phyloP scores from a whole-genome alignment of 2,888 invertebrate genomes.

The Phytoseiulus persimilis region DNA sequence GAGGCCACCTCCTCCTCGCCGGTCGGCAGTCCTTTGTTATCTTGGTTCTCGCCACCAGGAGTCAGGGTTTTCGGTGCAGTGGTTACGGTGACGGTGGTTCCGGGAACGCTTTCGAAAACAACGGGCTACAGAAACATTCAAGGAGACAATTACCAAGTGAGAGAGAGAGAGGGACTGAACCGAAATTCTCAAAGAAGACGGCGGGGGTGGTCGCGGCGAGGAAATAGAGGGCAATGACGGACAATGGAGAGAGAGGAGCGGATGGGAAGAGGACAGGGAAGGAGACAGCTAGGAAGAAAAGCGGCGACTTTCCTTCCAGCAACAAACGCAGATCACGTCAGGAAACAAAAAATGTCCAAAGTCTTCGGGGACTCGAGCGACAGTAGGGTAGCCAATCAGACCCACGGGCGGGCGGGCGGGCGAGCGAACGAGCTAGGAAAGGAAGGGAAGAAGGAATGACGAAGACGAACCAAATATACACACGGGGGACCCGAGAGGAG shows the following conservation, averaged over 20 bases:
- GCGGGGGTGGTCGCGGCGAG: background rate
- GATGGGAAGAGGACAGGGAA: background rate
- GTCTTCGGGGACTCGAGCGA: slow-evolving; percentile 11
- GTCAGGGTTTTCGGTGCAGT: background rate
- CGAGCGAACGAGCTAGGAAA: background rate
- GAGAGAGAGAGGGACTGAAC: background rate
- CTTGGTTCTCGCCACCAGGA: background rate
- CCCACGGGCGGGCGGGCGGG: background rate
- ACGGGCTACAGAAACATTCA: background rate
- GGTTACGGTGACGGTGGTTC: too few species aligned
- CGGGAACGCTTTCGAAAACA: background rate
- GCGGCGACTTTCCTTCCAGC: background rate
- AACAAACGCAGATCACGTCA: slow-evolving; percentile 34
- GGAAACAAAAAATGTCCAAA: slow-evolving; percentile 31
- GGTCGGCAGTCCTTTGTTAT: background rate
- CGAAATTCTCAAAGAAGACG: background rate
- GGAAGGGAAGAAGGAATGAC: background rate
- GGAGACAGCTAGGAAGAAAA: background rate
- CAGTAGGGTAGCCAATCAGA: background rate
- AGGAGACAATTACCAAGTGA: background rate
- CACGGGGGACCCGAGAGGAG: background rate
- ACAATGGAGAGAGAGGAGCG: background rate
- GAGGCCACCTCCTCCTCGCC: background rate
- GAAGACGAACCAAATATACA: background rate
- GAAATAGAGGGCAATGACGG: background rate